Percentiles rank a stretch among this genome's conserved stretches.
Evolutionary conservation across 1,140 invertebrate species (phyloP).

Genomic region (Zaprionus kolodkinae): DNA sequence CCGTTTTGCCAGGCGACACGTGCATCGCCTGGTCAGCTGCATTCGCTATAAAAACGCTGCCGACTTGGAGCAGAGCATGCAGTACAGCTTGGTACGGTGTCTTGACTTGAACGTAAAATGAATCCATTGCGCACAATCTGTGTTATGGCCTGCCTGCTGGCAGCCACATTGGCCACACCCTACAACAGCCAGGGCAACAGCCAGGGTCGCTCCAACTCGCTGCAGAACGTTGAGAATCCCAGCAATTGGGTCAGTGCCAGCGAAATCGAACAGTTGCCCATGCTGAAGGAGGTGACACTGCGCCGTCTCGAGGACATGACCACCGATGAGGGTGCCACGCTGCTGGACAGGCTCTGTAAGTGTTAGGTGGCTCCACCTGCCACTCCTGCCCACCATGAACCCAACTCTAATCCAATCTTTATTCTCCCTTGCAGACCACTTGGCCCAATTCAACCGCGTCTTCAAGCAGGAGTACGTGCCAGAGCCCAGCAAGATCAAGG

Average conservation of each 20-base stretch:
- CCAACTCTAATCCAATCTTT: neutral
- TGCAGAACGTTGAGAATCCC: slow-evolving; percentile 56
- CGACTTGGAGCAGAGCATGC: slow-evolving; percentile 22
- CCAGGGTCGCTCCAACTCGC: slow-evolving; percentile 44
- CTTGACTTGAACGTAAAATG: slow-evolving; percentile 48
- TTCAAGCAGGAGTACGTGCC: slow-evolving; percentile 64
- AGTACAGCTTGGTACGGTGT: slow-evolving; percentile 61
- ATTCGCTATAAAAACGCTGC: slow-evolving; percentile 51
- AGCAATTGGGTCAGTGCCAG: slow-evolving; percentile 65
- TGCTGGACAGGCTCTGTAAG: slow-evolving; percentile 70
- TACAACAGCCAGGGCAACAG: slow-evolving; percentile 13
- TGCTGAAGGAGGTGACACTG: slow-evolving; percentile 65
- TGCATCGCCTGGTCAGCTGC: slow-evolving; percentile 13
- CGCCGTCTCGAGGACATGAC: slow-evolving; percentile 70
- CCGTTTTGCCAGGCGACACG: slow-evolving; percentile 39
- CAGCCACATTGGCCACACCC: slow-evolving; percentile 40
- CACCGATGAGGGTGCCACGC: slow-evolving; percentile 64
- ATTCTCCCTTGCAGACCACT: slow-evolving; percentile 49
- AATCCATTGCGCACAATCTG: slow-evolving; percentile 70
- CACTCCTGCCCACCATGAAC: no score
- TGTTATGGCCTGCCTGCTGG: slow-evolving; percentile 66
- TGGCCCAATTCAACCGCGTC: slow-evolving; percentile 69
- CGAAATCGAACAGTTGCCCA: slow-evolving; percentile 68
- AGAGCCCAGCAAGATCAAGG: slow-evolving; percentile 65
- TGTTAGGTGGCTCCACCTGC: no score